These are phyloP conservation scores for Amphiprion ocellaris DNA, from an alignment of 2,113 vertebrate genomes.

Conservation along the genomic window DNA sequence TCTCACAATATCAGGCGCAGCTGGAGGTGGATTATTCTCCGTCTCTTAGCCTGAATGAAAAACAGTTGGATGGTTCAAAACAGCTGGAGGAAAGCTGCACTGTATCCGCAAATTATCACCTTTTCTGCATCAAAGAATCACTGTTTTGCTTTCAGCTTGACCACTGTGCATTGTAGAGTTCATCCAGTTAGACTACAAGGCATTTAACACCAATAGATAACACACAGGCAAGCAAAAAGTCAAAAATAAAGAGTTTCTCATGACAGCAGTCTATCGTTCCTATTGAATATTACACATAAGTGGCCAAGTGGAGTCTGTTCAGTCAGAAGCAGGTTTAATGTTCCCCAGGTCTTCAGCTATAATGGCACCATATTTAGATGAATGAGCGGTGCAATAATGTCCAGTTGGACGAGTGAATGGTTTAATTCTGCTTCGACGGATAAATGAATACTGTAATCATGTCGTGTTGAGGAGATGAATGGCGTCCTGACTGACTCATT, in stretches of 20 bases:
- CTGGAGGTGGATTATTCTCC: slow-evolving; percentile 30
- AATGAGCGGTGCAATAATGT: slow-evolving; percentile 48
- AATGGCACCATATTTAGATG: slow-evolving; percentile 29
- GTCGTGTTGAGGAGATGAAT: slow-evolving; percentile 47
- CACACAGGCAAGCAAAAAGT: background rate
- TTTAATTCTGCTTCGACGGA: slow-evolving; percentile 21
- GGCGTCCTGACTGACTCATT: slow-evolving; percentile 45
- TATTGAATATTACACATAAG: background rate
- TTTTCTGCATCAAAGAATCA: background rate
- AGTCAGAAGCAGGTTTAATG: slow-evolving; percentile 16
- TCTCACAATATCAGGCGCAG: slow-evolving; percentile 9
- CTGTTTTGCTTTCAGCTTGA: background rate
- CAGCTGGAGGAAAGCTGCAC: background rate
- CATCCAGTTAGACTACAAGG: background rate
- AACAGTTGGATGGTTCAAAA: slow-evolving; percentile 18
- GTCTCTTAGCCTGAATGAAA: slow-evolving; percentile 17
- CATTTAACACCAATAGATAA: background rate
- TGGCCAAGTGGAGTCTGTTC: slow-evolving; percentile 4
- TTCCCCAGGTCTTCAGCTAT: slow-evolving; percentile 38
- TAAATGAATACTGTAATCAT: slow-evolving; percentile 38
- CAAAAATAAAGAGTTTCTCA: background rate
- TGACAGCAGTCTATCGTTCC: slow-evolving; percentile 1
- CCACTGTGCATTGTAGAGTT: background rate
- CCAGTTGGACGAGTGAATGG: slow-evolving; percentile 46
- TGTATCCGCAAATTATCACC: slow-evolving; percentile 15